phyloP scores from a whole-genome alignment of 2,797 vertebrate species.

The Chelmon rostratus region DNA sequence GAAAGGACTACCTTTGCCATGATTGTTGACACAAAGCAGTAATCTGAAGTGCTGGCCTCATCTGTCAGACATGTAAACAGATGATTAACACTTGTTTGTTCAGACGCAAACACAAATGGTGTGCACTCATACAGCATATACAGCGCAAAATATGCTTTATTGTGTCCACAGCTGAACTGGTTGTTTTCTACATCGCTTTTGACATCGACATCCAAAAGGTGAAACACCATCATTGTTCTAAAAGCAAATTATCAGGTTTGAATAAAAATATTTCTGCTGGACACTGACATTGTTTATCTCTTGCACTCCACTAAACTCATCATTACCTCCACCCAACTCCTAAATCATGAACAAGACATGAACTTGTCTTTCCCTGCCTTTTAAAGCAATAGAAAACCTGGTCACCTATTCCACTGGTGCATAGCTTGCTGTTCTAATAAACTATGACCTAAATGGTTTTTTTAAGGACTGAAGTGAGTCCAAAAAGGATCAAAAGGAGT shows the following conservation, averaged over 20 bases:
- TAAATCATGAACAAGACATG: conserved; percentile 38
- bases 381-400: conserved; percentile 45
- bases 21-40: conserved; percentile 42
- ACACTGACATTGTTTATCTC: conserved; percentile 45
- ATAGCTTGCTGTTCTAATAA: conserved; percentile 33
- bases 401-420: conserved; percentile 10
- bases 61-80: conserved; percentile 58
- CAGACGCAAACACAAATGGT: conserved; percentile 41
- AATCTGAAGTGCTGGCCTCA: conserved; percentile 49
- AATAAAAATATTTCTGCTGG: conserved; percentile 21
- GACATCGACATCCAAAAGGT: not conserved
- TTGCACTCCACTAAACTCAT: conserved; percentile 27
- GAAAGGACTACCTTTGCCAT: conserved; percentile 44
- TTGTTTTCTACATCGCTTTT: conserved; percentile 18
- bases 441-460: conserved; percentile 36
- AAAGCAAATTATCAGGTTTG: conserved; percentile 11
- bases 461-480: conserved; percentile 27
- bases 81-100: conserved; percentile 54
- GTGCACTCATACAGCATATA: conserved; percentile 38
- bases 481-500: conserved; percentile 16
- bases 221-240: not conserved
- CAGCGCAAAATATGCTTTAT: conserved; percentile 8
- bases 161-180: not conserved
- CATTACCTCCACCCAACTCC: not conserved
- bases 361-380: conserved; percentile 28